Conservation (phyloP, 2,888 invertebrate species). For the Platerodrilus igneus region DNA sequence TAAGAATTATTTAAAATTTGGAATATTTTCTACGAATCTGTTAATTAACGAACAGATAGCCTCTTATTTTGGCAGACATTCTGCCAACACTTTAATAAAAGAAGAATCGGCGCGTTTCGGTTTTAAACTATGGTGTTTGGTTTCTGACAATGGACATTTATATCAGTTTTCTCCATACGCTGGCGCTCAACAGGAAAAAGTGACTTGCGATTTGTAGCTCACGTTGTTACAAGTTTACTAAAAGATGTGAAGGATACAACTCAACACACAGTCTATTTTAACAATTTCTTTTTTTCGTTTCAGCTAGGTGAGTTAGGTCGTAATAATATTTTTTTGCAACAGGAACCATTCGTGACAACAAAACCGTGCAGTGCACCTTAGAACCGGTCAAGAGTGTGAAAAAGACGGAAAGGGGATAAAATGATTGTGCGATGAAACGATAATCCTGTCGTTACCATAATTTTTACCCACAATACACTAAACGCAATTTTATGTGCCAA, state of each 20-base stretch:
- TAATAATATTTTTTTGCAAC: too few relatives aligned
- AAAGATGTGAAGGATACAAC: too few relatives aligned
- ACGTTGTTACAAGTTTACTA: too few relatives aligned
- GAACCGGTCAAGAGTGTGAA: background rate
- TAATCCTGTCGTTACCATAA: too few relatives aligned
- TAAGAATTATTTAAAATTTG: conserved; percentile 26
- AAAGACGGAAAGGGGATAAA: background rate
- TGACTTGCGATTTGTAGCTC: too few relatives aligned
- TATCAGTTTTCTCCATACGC: too few relatives aligned
- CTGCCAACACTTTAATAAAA: conserved; percentile 35
- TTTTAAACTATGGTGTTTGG: conserved; percentile 12
- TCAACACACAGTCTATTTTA: too few relatives aligned
- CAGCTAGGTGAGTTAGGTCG: too few relatives aligned
- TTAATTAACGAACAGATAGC: conserved; percentile 33
- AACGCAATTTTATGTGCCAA: background rate
- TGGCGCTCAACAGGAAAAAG: too few relatives aligned
- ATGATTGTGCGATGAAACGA: background rate
- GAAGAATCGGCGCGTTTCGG: conserved; percentile 34
- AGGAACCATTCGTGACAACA: background rate
- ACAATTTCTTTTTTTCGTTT: too few relatives aligned
- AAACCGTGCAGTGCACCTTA: background rate
- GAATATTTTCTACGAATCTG: conserved; percentile 28
- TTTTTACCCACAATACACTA: background rate
- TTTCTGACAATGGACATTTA: too few relatives aligned
- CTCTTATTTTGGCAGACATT: conserved; percentile 31